Base-by-base conservation (phyloP, 2,113 vertebrate genomes). In the Noctilio leporinus region DNA sequence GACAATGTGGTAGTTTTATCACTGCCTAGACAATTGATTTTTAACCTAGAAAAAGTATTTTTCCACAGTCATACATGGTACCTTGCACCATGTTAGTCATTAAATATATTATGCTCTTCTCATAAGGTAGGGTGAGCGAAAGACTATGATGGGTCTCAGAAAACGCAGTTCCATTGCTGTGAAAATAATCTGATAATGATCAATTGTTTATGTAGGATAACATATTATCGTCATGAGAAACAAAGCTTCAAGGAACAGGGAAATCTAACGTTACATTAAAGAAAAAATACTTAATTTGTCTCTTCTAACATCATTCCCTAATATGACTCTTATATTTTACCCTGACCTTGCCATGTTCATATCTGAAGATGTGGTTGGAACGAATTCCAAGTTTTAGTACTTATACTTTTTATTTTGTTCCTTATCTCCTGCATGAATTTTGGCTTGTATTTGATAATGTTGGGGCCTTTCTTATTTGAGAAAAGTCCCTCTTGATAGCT, bases 211-310 rank as follows among this genome's bases (percentile, higher is more conserved):
- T 19, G 43, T 1, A 78, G 51, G n/a, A 67, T n/a, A 92, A 72
- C 53, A 28, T 57, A 35, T 65, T 85, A 69, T 64, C 28, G 53
- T 91, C 64, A 70, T 73, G 38, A 90, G 88, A 81, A 81, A 81
- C 38, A 30, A 67, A 47, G 10, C 92, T 82, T 88, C 47, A 91
- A 88, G 67, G 72, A 49, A 40, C 10, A 43, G 28, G 38, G 20
- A 88, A 82, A 30, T 67, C 40, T 72, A 93, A 84, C 43, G 47
- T 93, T 84, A 70, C 3, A 62, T n/a, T 83, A 86, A 89, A 93
- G 70, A 81, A 90, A 93, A 94, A 91, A 49, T 12, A 30, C 30
- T 89, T 86, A 55, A 24, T 85, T 86, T 90, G 62, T 89, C 70
- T 70, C 35, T 89, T 89, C 17, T 33, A 70, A 77, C 11, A 38